Evolutionary conservation across 1,140 invertebrate species (phyloP).

Genomic region (Pseudomyrmex sp.): DNA sequence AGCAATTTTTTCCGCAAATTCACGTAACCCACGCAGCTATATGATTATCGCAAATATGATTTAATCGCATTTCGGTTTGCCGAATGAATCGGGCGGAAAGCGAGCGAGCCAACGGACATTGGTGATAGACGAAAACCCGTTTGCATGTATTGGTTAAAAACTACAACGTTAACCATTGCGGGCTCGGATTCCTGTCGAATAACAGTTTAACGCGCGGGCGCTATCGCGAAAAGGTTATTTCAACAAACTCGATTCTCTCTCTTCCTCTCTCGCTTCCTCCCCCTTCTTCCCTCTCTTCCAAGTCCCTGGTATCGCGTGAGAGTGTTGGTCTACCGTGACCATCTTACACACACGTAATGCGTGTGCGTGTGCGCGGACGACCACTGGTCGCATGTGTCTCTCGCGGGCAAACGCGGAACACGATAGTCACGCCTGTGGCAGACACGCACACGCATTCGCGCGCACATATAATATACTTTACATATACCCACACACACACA

Average conservation of each 20-base stretch:
- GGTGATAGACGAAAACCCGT: slow-evolving; percentile 30
- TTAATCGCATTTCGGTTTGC: slow-evolving; percentile 36
- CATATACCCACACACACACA: not conserved
- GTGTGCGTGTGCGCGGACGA: slow-evolving; percentile 49
- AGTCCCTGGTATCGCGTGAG: slow-evolving; percentile 46
- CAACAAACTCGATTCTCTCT: slow-evolving; percentile 50
- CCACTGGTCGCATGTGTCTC: slow-evolving; percentile 62
- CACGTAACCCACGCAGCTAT: not conserved
- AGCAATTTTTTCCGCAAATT: not conserved
- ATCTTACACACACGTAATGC: not conserved
- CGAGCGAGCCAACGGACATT: not conserved
- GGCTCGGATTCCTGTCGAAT: slow-evolving; percentile 42
- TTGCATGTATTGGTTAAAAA: slow-evolving; percentile 38
- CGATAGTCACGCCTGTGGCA: slow-evolving; percentile 51
- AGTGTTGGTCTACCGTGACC: slow-evolving; percentile 46
- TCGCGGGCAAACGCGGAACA: slow-evolving; percentile 57
- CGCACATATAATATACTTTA: not conserved
- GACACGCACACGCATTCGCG: slow-evolving; percentile 36
- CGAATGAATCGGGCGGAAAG: slow-evolving; percentile 1
- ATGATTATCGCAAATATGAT: slow-evolving; percentile 26
- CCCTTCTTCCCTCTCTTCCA: not conserved
- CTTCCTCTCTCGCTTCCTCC: too few relatives aligned
- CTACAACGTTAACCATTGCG: slow-evolving; percentile 44
- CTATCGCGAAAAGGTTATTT: slow-evolving; percentile 48
- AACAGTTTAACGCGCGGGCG: slow-evolving; percentile 48